Base-by-base conservation (phyloP, 2,888 invertebrate species). In the Lochmaea capreae region DNA sequence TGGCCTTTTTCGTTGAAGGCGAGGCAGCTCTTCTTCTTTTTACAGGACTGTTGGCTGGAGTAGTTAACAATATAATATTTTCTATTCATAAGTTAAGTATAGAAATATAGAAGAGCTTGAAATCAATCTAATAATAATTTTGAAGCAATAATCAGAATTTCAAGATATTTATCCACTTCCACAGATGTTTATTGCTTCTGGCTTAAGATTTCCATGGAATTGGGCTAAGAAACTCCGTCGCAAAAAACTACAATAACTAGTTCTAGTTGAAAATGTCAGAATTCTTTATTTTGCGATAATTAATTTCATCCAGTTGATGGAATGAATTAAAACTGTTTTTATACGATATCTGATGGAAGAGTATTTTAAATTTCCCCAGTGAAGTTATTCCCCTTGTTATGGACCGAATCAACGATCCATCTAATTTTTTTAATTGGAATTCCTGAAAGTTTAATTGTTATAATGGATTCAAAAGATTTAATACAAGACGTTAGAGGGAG, bases 371-470 rank as follows among this genome's bases (percentile, higher is more conserved):
- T 18, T 54, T 16, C 16, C 39, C 61, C 61, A 61, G 26, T 26
- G 1, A 42, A 39, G 62, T 42, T 63, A 16, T 63, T 43, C 42
- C 16, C 16, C 42, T 39, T 63, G 43, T 63, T 63, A 43, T 43
- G 62, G 43, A 63, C 18, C 16, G 18, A 63, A 63, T 63, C 43
- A 63, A 39, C 43, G 62, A 63, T 63, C 62, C 62, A 63, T 42
- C 62, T 67, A 66, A 71, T 73, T 76, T 76, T 73, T 73, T 73
- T 76, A 76, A 76, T 84, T 80, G 79, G 79, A 82, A 82, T 77
- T 58, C 43, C 83, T 84, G 84, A 84, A 85, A 85, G 83, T 85
- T 84, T 84, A 72, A 76, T 72, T 74, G 72, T 72, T 72, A 43
- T 72, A 74, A 76, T 76, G 74, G 74, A 77, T 77, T 77, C 63